Conservation (phyloP, 2,797 vertebrate genomes). For the Esox masquinongy region DNA sequence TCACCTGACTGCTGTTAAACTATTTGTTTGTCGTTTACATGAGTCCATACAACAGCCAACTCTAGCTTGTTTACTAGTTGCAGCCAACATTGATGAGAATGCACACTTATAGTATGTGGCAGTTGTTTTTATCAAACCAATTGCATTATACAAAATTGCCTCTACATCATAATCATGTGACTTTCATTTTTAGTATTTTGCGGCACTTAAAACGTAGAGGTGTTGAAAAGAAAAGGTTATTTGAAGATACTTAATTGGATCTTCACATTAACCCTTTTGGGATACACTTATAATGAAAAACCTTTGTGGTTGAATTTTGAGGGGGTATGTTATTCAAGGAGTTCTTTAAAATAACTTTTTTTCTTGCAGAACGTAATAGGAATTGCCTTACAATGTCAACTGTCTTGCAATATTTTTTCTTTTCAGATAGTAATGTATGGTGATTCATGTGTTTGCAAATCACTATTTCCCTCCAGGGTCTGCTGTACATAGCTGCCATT, state of each 20-base stretch:
- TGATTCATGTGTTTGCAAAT: background rate
- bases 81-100: background rate
- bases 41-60: background rate
- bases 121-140: slow-evolving; percentile 17
- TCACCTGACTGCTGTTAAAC: slow-evolving; percentile 13
- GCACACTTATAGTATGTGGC: slow-evolving; percentile 12
- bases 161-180: slow-evolving; percentile 44
- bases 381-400: too few relatives aligned
- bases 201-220: slow-evolving; percentile 26
- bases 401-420: too few relatives aligned
- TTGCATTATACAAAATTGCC: background rate
- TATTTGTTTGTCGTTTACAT: background rate
- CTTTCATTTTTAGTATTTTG: slow-evolving; percentile 46
- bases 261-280: too few relatives aligned
- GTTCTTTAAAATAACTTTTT: too few relatives aligned
- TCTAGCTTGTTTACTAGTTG: background rate
- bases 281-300: too few relatives aligned
- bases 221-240: too few relatives aligned
- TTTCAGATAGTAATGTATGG: background rate
- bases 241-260: too few relatives aligned
- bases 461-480: background rate
- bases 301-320: too few relatives aligned
- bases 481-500: background rate
- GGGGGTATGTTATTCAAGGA: too few relatives aligned
- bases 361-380: too few relatives aligned